Evolutionary conservation across 2,888 invertebrate genomes (phyloP).

Genomic region (Phengaris alcon): DNA sequence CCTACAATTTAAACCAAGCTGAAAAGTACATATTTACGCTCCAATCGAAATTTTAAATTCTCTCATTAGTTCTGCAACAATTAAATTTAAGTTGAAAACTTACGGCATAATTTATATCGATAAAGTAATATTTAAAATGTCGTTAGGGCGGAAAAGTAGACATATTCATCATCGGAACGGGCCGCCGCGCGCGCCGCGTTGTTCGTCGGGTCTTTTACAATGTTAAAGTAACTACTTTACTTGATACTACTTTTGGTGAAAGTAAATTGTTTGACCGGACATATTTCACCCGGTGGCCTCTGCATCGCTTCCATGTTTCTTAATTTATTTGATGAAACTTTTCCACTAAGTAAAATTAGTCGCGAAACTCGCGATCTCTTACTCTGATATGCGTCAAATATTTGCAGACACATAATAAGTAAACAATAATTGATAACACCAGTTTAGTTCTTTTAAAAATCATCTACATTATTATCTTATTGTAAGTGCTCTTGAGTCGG

Average conservation of each 20-base stretch:
- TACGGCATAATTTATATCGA: conserved; percentile 25
- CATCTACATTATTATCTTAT: no score
- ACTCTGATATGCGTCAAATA: not conserved
- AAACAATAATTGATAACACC: no score
- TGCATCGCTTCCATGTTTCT: not conserved
- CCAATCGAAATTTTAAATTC: not conserved
- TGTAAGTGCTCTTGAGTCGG: no score
- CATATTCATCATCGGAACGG: not conserved
- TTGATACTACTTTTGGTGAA: conserved; percentile 16
- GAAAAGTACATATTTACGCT: not conserved
- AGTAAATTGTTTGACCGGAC: conserved; percentile 16
- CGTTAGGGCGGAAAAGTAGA: conserved; percentile 15
- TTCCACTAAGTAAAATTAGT: not conserved
- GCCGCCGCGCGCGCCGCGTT: not conserved
- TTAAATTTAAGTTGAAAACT: conserved; percentile 13
- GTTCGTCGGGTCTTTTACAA: conserved; percentile 16
- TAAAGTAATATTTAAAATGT: conserved; percentile 24
- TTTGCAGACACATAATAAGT: no score
- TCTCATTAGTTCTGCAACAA: conserved; percentile 1
- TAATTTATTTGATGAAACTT: conserved; percentile 11
- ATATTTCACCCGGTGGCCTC: conserved; percentile 9
- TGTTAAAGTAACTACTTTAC: conserved; percentile 18
- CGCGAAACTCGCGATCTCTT: not conserved
- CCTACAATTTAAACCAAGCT: conserved; percentile 1
- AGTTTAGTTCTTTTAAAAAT: no score